Conservation (phyloP, 2,797 vertebrate genomes). For the Mus spretus region DNA sequence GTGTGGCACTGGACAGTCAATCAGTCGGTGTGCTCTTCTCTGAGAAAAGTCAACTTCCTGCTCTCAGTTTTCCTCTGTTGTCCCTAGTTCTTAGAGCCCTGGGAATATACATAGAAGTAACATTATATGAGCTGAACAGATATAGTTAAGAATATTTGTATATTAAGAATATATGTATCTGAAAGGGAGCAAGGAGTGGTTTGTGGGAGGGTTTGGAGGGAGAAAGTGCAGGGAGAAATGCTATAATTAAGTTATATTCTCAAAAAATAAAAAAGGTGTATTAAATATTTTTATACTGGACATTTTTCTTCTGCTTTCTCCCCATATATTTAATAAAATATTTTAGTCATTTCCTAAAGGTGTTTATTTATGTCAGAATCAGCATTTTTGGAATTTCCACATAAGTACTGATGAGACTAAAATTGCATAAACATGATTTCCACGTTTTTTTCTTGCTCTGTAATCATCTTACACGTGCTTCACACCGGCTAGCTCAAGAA, state of each 20-base stretch:
- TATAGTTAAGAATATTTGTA: not conserved
- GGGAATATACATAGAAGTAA: not conserved
- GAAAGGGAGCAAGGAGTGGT: not conserved
- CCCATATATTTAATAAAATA: not conserved
- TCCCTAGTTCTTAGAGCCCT: too few relatives aligned
- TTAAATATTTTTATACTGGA: not conserved
- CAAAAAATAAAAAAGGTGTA: not conserved
- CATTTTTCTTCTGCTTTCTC: not conserved
- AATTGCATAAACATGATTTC: not conserved
- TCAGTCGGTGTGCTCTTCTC: not conserved
- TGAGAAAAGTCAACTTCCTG: not conserved
- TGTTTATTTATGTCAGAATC: conserved; percentile 10
- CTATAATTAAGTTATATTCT: too few relatives aligned
- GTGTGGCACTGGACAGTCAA: not conserved
- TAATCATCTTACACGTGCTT: conserved; percentile 17
- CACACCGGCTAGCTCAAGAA: conserved; percentile 33
- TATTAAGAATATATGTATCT: not conserved
- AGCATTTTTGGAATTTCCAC: not conserved
- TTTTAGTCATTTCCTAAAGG: conserved; percentile 42
- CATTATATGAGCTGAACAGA: not conserved
- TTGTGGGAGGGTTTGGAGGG: not conserved
- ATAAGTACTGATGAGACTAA: not conserved
- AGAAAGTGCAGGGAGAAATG: not conserved
- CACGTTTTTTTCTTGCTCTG: not conserved
- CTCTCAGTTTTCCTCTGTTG: not conserved